Evolutionary conservation across 2,888 invertebrate genomes (phyloP).

Genomic region (Stramonita haemastoma): DNA sequence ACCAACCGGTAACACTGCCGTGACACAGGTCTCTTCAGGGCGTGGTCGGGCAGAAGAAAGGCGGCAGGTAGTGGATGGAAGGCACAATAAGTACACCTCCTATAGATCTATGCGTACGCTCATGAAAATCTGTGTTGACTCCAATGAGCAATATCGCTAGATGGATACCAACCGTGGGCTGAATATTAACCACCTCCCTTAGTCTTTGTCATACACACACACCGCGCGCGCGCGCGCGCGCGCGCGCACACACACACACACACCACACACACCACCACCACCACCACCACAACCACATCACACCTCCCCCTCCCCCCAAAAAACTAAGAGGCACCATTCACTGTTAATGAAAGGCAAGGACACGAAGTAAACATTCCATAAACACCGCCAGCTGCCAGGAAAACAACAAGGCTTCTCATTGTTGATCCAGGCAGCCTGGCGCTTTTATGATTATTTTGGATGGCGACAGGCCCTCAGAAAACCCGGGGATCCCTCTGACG

Average conservation of each 20-base stretch:
- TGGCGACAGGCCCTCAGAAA: background rate
- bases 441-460: background rate
- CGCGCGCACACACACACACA: background rate
- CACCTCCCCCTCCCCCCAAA: background rate
- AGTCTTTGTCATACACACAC: background rate
- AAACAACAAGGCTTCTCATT: background rate
- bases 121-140: too few relatives aligned
- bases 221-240: background rate
- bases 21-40: constrained; percentile 1
- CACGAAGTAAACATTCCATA: background rate
- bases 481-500: background rate
- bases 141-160: too few relatives aligned
- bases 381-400: background rate
- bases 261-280: background rate
- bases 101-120: too few relatives aligned
- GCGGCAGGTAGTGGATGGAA: background rate
- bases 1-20: background rate
- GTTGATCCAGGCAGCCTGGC: background rate
- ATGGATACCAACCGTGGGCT: too few relatives aligned
- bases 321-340: background rate
- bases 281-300: background rate
- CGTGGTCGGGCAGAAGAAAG: background rate
- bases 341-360: background rate
- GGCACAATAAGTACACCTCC: background rate
- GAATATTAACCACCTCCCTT: too few relatives aligned